Base-by-base conservation (phyloP, 2,888 invertebrate genomes). In the Perizoma affinitatum region DNA sequence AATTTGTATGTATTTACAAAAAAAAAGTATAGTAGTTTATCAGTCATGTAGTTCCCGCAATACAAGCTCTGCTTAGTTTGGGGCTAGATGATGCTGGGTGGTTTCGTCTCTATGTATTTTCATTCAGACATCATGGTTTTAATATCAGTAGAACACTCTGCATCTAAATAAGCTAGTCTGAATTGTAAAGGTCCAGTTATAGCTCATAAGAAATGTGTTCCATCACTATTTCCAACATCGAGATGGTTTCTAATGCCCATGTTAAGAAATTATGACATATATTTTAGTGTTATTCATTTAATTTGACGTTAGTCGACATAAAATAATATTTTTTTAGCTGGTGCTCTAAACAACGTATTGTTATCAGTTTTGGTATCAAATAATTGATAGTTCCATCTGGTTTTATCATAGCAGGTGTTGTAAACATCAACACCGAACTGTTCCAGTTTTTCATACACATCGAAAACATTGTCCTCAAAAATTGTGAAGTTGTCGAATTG, bases 161-260 rank as follows among this genome's bases (percentile, higher is more conserved):
- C 49, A n/a, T 82, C 73, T 45, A 95, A 84, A 71, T 95, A 95
- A 3, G 76, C 77, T 49, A 93, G 67, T 61, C 93, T 85, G 0
- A 95, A 93, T 58, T 93, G 84, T 6, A 93, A 34, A 0, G 95
- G 75, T 95, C 95, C 71, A 93, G 85, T n/a, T 88, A 84, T 6
- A 93, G 58, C 53, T 75, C 85, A 45, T 83, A 86, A 0, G 95
- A 88, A 64, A 95, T 94, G 66, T 94, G 93, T 63, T 95, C 95
- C 94, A 95, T 94, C 6, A 95, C 84, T 59, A 85, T 81, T 79
- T 95, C 95, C 10, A 89, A 84, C 75, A 93, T 85, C 5, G 88
- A 91, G 0, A 94, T 73, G 22, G 83, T 91, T 82, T 95, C 95
- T 5, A 93, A 80, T 0, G 93, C 86, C 6, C 88, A 93, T 88